phyloP scores from a whole-genome alignment of 2,113 vertebrate genomes.

The Chaetodon trifascialis region DNA sequence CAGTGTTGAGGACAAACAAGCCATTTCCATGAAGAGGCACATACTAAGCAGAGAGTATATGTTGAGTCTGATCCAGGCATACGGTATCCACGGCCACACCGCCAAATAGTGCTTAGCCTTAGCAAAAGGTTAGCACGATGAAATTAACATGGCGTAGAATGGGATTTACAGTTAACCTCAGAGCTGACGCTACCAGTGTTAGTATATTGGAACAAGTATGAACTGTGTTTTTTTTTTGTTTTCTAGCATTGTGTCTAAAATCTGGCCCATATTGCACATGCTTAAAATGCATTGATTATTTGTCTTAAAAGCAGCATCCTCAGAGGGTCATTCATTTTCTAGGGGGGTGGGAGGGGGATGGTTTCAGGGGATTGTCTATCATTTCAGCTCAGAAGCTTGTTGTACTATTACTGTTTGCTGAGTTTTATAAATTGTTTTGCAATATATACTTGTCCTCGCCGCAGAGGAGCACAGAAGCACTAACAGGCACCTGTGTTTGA shows the following conservation, averaged over 20 bases:
- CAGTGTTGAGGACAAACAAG: slow-evolving; percentile 5
- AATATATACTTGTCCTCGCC: slow-evolving; percentile 50
- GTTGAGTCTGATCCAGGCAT: slow-evolving; percentile 42
- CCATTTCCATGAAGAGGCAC: slow-evolving; percentile 40
- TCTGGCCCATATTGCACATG: slow-evolving; percentile 77
- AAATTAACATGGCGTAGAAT: slow-evolving; percentile 45
- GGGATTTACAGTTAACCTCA: slow-evolving; percentile 55
- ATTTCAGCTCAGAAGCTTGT: slow-evolving; percentile 69
- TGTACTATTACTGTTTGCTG: slow-evolving; percentile 57
- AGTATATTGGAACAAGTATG: slow-evolving; percentile 45
- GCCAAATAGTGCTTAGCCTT: slow-evolving; percentile 45
- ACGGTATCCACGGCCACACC: slow-evolving; percentile 29
- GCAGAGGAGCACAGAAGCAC: slow-evolving; percentile 67
- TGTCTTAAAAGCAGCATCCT: slow-evolving; percentile 78
- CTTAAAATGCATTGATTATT: slow-evolving; percentile 78
- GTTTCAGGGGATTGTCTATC: slow-evolving; percentile 72
- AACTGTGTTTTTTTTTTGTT: slow-evolving; percentile 27
- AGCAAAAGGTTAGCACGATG: slow-evolving; percentile 49
- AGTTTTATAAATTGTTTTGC: slow-evolving; percentile 62
- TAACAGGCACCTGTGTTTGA: slow-evolving; percentile 83
- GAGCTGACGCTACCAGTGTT: slow-evolving; percentile 48
- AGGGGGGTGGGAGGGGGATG: neutral
- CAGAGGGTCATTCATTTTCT: slow-evolving; percentile 69
- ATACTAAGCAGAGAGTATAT: slow-evolving; percentile 31
- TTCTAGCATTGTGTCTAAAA: slow-evolving; percentile 70